Evolutionary conservation across 2,113 vertebrate genomes (phyloP).

Genomic region (Sinosuthora webbiana): DNA sequence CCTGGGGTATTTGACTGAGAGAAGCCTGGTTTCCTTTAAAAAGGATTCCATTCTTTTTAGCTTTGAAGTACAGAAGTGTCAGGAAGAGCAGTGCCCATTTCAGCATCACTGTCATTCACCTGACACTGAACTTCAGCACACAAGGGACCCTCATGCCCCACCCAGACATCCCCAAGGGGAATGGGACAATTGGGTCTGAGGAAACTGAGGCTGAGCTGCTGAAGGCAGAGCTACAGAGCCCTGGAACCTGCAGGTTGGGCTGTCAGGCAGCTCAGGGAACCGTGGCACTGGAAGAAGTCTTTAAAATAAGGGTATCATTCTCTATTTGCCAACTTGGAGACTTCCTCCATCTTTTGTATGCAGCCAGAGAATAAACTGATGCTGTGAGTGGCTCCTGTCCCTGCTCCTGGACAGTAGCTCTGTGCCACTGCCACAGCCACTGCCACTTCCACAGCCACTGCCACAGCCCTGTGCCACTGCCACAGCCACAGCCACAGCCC

Average conservation of each 20-base stretch:
- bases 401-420: background rate
- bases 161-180: background rate
- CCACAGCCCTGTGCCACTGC: no score
- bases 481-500: background rate
- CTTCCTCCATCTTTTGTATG: background rate
- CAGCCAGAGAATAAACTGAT: background rate
- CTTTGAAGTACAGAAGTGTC: background rate
- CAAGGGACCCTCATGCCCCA: background rate
- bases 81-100: background rate
- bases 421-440: no score
- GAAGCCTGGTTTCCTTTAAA: background rate
- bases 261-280: background rate
- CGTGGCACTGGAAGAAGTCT: fast-evolving
- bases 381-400: background rate
- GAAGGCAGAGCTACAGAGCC: background rate
- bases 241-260: background rate
- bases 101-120: background rate
- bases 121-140: background rate
- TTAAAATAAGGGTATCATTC: background rate
- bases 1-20: background rate
- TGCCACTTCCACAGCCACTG: no score
- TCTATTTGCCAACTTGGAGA: background rate
- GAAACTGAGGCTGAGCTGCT: background rate
- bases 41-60: background rate
- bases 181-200: fast-evolving